A percentile compares a stretch with the other conserved stretches of the same genome.
Evolutionary conservation across 2,797 vertebrate species (phyloP).

Genomic region (Pipistrellus pygmaeus): DNA sequence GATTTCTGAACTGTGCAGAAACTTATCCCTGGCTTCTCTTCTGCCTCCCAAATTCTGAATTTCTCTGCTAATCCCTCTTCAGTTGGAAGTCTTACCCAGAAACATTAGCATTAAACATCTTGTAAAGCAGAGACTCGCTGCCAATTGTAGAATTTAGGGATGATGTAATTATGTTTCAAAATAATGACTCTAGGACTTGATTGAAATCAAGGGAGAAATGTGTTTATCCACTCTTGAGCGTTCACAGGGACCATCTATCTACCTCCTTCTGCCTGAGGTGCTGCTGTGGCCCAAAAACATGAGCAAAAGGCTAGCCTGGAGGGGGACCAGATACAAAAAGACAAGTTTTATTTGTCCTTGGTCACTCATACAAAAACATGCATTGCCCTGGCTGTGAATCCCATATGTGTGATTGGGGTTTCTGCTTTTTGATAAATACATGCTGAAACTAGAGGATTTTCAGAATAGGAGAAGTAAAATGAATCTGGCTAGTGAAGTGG

Average conservation of each 20-base stretch:
- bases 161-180: conserved; percentile 58
- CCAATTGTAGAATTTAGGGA: not conserved
- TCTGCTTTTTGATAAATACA: conserved; percentile 18
- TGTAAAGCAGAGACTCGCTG: not conserved
- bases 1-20: conserved; percentile 38
- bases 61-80: not conserved
- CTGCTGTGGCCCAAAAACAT: not conserved
- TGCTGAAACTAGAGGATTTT: conserved; percentile 45
- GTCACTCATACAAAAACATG: not conserved
- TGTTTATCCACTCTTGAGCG: not conserved
- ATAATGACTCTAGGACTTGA: conserved; percentile 12
- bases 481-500: not conserved
- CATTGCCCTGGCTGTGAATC: not conserved
- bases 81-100: conserved; percentile 11
- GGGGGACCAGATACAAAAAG: not conserved
- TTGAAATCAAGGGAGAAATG: conserved; percentile 48
- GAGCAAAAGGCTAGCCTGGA: not conserved
- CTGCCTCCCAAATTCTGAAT: not conserved
- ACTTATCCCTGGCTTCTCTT: not conserved
- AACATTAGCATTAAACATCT: conserved; percentile 17
- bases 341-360: not conserved
- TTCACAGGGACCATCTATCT: not conserved
- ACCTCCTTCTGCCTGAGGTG: not conserved
- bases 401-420: not conserved
- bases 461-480: conserved; percentile 47